These are phyloP conservation scores for Tortricodes alternella DNA, from an alignment of 2,888 invertebrate species.

Conservation along the genomic window DNA sequence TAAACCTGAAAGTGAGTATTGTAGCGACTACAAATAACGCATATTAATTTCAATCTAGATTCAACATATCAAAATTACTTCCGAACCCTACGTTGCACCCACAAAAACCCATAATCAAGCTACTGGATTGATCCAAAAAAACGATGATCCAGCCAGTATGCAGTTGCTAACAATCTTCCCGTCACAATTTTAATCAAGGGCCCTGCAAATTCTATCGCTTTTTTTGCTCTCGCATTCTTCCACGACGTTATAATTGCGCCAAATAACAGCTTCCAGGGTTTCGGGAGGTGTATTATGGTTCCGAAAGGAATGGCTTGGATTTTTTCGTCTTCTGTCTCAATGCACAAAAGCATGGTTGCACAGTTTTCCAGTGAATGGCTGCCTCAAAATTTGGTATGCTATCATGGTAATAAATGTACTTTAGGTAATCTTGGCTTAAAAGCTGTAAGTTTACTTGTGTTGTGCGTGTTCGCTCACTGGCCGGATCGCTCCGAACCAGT, in stretches of 20 bases:
- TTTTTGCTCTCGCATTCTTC: constrained; percentile 68
- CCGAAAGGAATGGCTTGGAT: constrained; percentile 27
- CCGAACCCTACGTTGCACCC: constrained; percentile 13
- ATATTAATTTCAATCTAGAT: background rate
- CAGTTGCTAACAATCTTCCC: constrained; percentile 65
- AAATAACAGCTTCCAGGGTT: constrained; percentile 65
- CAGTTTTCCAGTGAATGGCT: too few species aligned
- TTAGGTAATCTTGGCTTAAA: background rate
- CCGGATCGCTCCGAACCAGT: too few species aligned
- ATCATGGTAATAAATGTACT: too few species aligned
- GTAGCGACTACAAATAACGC: too few species aligned
- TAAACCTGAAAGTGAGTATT: background rate
- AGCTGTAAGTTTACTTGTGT: too few species aligned
- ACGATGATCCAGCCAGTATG: constrained; percentile 40
- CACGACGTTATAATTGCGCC: constrained; percentile 75
- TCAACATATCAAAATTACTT: constrained; percentile 3
- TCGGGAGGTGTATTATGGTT: constrained; percentile 40
- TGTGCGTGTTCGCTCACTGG: too few species aligned
- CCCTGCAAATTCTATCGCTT: constrained; percentile 70
- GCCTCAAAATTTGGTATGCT: too few species aligned
- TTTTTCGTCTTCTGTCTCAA: background rate
- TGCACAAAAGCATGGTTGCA: too few species aligned
- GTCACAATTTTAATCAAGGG: constrained; percentile 79
- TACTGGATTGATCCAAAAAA: constrained; percentile 45
- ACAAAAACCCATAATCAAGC: constrained; percentile 28